Evolutionary conservation across 2,888 invertebrate genomes (phyloP), one percentile per base, ranked within the genome.

Genomic region (Pseudoips prasinana): DNA sequence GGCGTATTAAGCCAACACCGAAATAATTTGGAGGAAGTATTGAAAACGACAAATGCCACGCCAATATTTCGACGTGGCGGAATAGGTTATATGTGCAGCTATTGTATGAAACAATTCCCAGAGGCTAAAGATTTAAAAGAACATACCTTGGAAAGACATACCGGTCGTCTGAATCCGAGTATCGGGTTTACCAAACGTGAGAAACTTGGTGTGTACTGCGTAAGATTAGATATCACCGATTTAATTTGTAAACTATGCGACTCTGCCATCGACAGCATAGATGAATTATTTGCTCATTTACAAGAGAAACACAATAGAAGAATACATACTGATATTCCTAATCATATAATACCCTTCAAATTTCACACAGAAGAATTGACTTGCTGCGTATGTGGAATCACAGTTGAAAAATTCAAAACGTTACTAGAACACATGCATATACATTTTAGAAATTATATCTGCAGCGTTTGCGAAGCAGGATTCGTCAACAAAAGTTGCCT

Each of bases 371-470:
- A 64, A 0, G 34, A 36, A 0, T 31, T 73, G 0, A 52, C 53
- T 14, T 77, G 78, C 31, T 65, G 56, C 8, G 38, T 71, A 0
- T 79, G 80, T 31, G 24, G 30, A 0, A 53, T 51, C 10, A 44
- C 40, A 2, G 57, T 35, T 10, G 46, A 37, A 4, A 53, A 46
- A 29, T 57, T 53, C 17, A 43, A 39, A 17, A 28, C 22, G 3
- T 6, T 56, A 0, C 33, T 39, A 5, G 59, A 64, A 10, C 82
- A 83, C 28, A 73, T 78, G 68, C 66, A 67, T 8, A 41, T 36
- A 0, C 81, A 83, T 36, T 73, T 62, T 20, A 64, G 59, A 10
- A 77, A 76, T 44, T 74, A 53, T 25, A 37, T 69, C 1, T 83
- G 83, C 25, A 61, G 67, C 0, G 39, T 62, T 3, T 72, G 71